phyloP scores from a whole-genome alignment of 2,888 invertebrate species.

The Melolontha melolontha region DNA sequence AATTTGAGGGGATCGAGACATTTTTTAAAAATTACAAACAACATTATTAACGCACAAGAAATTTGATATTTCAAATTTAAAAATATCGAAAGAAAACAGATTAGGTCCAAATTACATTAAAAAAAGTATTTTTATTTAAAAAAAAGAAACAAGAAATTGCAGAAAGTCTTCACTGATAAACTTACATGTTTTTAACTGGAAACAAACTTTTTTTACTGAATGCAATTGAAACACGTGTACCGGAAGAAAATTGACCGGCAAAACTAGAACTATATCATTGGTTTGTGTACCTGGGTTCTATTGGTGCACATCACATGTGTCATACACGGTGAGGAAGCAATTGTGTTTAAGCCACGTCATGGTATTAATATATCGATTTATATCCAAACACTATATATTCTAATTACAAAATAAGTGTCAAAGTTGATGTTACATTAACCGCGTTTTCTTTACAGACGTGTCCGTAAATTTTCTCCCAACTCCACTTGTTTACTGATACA shows the following conservation, averaged over 20 bases:
- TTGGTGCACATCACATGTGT: conserved; percentile 34
- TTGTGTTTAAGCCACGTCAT: conserved; percentile 36
- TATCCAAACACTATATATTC: conserved; percentile 29
- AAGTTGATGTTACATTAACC: conserved; percentile 15
- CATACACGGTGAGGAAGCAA: conserved; percentile 33
- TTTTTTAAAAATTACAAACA: no score
- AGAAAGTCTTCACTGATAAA: no score
- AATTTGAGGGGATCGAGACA: no score
- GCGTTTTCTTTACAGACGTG: conserved; percentile 3
- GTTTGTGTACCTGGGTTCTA: conserved; percentile 3
- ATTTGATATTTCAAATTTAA: no score
- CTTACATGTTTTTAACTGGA: no score
- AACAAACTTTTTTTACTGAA: no score
- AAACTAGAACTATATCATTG: conserved; percentile 19
- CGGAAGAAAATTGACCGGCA: conserved; percentile 29
- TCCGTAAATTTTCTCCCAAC: conserved; percentile 15
- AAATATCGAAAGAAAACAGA: no score
- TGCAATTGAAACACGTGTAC: conserved; percentile 4
- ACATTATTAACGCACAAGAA: no score
- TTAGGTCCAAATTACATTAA: no score
- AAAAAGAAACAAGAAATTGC: no score
- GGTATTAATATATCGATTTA: conserved; percentile 36
- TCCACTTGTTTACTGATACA: conserved; percentile 17
- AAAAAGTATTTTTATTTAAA: no score
- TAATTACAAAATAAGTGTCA: conserved; percentile 37